Evolutionary conservation across 2,888 invertebrate genomes (phyloP).

Genomic region (Cephus sareptanus): DNA sequence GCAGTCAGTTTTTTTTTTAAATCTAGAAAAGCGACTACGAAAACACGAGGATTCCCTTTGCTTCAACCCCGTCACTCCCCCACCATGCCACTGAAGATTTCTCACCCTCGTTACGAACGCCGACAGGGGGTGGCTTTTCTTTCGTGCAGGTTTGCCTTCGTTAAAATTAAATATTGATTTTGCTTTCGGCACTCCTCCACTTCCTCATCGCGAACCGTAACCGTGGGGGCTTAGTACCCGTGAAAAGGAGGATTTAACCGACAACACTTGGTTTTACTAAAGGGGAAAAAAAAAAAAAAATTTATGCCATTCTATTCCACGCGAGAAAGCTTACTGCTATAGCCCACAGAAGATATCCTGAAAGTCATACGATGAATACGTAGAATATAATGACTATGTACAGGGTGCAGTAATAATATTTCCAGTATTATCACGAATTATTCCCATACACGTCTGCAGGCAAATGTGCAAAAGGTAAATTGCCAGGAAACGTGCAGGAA

Average conservation of each 20-base stretch:
- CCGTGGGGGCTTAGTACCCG: not conserved
- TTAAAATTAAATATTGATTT: conserved; percentile 57
- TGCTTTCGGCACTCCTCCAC: conserved; percentile 25
- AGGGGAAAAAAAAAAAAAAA: not conserved
- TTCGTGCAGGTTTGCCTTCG: conserved; percentile 42
- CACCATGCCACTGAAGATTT: not conserved
- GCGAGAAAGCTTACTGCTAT: not conserved
- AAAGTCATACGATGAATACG: not conserved
- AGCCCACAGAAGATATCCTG: not conserved
- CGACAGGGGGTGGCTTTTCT: conserved; percentile 35
- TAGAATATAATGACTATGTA: not conserved
- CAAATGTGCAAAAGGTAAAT: not conserved
- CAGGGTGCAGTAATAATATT: not conserved
- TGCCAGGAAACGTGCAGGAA: not conserved
- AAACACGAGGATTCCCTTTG: not conserved
- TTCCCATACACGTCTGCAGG: not conserved
- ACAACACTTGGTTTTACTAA: not conserved
- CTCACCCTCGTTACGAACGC: not conserved
- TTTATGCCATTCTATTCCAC: not conserved
- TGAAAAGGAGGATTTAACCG: conserved; percentile 6
- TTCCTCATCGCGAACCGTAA: not conserved
- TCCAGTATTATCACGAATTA: not conserved
- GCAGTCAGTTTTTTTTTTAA: not conserved
- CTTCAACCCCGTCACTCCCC: not conserved
- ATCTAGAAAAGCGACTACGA: not conserved